Base-by-base conservation (phyloP, 2,888 invertebrate species). In the Suillia variegata region DNA sequence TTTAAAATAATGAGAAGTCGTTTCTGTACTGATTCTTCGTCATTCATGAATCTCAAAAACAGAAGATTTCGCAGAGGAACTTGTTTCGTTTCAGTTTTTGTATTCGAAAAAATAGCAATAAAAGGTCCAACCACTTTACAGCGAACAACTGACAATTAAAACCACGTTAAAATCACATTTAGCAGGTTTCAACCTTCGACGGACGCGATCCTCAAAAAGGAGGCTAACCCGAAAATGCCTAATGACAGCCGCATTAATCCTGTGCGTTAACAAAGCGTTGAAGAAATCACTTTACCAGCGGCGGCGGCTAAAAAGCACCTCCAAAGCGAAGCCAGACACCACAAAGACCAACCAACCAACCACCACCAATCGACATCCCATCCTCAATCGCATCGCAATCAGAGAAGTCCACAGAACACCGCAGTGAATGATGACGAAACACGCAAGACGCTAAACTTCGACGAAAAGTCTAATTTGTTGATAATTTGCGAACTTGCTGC, bases 211-310 rank as follows among this genome's bases (percentile, higher is more conserved):
- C 47, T 45, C 53, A 2, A 48, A 38, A 38, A 8, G n/a, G 12
- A 45, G 38, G 17, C 69, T 74, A 70, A 70, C 66, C 67, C 69
- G 66, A 70, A 71, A 67, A 68, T 71, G 68, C 66, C 69, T 74
- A 77, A 77, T 76, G 74, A 74, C 71, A 68, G 66, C 64, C 67
- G 69, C 75, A 76, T 77, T 70, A 76, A 76, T 77, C 71, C 76
- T 70, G 63, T 68, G 73, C 70, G 74, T 70, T 77, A 78, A 78
- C 77, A 74, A 77, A 75, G 76, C 77, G 76, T 78, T 77, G 76
- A 75, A 74, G 76, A 78, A 77, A 78, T 78, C 78, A 77, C 77
- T 77, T 77, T 78, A 76, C 76, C 75, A 77, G 75, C 76, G 78
- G 75, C 76, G 78, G 75, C 77, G 76, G 68, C 77, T 58, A 55